phyloP scores from a whole-genome alignment of 2,113 vertebrate species.

The Dasypus novemcinctus region DNA sequence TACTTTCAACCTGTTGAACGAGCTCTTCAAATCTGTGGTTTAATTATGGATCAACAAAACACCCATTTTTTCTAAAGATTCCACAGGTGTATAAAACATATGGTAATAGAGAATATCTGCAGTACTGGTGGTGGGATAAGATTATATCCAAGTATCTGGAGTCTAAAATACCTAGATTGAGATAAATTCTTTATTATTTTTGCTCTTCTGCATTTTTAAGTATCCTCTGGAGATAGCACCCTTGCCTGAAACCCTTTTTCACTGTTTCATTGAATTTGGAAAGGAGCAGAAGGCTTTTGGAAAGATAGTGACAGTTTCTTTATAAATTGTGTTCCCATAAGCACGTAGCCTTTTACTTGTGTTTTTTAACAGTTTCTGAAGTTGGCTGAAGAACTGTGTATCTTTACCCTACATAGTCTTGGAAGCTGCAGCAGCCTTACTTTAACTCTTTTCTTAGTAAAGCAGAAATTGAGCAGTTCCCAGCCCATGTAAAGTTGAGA shows the following conservation, averaged over 20 bases:
- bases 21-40: neutral
- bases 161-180: neutral
- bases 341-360: neutral
- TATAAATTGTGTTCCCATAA: neutral
- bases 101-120: neutral
- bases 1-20: neutral
- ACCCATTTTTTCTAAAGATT: neutral
- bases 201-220: conserved; percentile 6
- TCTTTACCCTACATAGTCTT: neutral
- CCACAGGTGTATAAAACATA: neutral
- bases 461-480: conserved; percentile 65
- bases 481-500: conserved; percentile 74
- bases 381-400: neutral
- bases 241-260: neutral
- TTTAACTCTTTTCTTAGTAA: conserved; percentile 67
- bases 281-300: neutral
- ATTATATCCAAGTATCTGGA: neutral
- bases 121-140: neutral
- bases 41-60: neutral
- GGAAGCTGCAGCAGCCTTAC: neutral
- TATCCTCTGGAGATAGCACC: neutral
- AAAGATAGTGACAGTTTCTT: neutral
- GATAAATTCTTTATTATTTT: neutral
- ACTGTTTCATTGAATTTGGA: neutral
- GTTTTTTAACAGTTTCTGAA: neutral